Base-by-base conservation (phyloP, 1,140 invertebrate species). In the Lepidurus arcticus region DNA sequence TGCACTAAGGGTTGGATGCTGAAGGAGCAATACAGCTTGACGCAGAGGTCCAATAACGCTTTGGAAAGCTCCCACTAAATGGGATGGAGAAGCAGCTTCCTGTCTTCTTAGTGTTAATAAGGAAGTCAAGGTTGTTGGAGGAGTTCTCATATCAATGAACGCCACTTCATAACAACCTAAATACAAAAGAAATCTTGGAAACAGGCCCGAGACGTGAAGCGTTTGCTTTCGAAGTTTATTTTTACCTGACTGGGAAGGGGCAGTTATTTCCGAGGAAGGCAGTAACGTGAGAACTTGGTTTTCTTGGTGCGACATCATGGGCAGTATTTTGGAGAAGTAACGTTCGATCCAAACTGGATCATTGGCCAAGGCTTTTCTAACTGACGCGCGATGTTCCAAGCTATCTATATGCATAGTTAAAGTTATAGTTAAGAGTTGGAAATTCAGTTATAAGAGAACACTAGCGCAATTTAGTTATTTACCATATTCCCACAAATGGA, bases 401-500 rank as follows among this genome's bases (percentile, higher is more conserved):
- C 80, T 82, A 79, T 85, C 84, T 85, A 81, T 13, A 79, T 80
- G 73, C 42, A 44, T 16, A 78, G 43, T 76, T 76, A 78, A 77
- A 34, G 11, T 75, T 21, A 74, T 75, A 65, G 74, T 7, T 10
- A 16, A 26, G 10, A 16, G 45, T 6, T 42, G 13, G 10, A 74
- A 34, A 34, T 34, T 34, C 3, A 34, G 34, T 4, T 2, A 77
- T 44, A 11, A 42, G 10, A 9, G 11, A 34, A 16, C 8, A 65
- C n/a, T 7, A 11, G 1, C 34, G 34, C 34, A 34, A 34, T 65
- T n/a, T 21, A 34, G 24, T 73, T 16, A 42, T 26, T 78, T 82
- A 86, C 85, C 85, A 80, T 86, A 86, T 82, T 84, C 84, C 85
- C 85, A 86, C 24, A 86, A 83, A 77, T 86, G 85, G 16, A 86